Conservation (phyloP, 2,113 vertebrate species). For the Hucho hucho region DNA sequence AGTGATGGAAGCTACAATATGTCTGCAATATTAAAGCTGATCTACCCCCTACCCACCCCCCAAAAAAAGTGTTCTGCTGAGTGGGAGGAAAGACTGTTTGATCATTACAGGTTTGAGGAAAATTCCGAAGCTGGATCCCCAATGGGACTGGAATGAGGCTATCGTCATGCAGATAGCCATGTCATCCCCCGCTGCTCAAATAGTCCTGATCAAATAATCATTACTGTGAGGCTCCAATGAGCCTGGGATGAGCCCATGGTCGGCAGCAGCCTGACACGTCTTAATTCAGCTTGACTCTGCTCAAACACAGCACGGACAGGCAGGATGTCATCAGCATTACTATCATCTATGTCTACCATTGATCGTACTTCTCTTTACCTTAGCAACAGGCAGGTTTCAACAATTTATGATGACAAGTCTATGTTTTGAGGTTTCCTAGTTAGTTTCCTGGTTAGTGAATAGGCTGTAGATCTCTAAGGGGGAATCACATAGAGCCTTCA, state of each 20-base stretch:
- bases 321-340: too few species aligned
- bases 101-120: neutral
- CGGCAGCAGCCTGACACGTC: conserved; percentile 4
- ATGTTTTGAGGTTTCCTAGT: too few species aligned
- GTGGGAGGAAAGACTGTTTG: too few species aligned
- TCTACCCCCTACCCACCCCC: too few species aligned
- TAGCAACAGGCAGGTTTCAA: too few species aligned
- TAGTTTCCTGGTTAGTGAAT: too few species aligned
- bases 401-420: too few species aligned
- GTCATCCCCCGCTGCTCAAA: conserved; percentile 44
- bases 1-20: too few species aligned
- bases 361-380: too few species aligned
- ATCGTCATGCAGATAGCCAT: conserved; percentile 40
- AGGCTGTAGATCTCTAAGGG: conserved; percentile 26
- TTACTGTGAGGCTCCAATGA: conserved; percentile 25
- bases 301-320: neutral
- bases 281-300: neutral
- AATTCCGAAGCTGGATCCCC: conserved; percentile 44
- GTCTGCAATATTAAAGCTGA: too few species aligned
- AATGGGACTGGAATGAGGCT: conserved; percentile 21
- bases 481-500: conserved; percentile 36
- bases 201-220: conserved; percentile 42
- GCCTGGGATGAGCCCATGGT: conserved; percentile 16
- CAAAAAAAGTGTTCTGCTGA: too few species aligned
- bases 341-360: too few species aligned